Percentiles rank a stretch among this genome's conserved stretches.
Conservation (phyloP, 1,140 invertebrate species). For the Antheraea pernyi region DNA sequence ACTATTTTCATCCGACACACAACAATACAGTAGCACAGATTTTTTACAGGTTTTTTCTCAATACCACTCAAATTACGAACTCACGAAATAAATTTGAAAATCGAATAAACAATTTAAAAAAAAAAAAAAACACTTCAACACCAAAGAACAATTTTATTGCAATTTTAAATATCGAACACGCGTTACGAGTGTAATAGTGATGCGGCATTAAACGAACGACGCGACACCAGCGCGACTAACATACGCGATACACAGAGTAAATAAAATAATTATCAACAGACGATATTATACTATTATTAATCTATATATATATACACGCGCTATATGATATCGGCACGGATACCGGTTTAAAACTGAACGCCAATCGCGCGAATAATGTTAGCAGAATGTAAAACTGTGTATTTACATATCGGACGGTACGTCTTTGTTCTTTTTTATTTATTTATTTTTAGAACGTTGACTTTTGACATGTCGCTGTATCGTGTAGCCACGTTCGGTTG, state of each 20-base stretch:
- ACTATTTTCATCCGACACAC: constrained; percentile 15
- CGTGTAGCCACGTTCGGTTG: not conserved
- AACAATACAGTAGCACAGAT: constrained; percentile 4
- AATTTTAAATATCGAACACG: constrained; percentile 15
- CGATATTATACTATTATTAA: not conserved
- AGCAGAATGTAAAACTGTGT: constrained; percentile 43
- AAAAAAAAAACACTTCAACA: not conserved
- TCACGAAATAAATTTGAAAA: constrained; percentile 3
- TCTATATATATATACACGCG: not conserved
- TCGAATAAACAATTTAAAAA: constrained; percentile 11
- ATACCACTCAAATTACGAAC: not conserved
- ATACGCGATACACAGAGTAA: constrained; percentile 20
- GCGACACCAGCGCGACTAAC: not conserved
- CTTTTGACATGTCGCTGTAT: constrained; percentile 37
- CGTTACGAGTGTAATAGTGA: constrained; percentile 1
- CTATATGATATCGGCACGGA: constrained; percentile 17
- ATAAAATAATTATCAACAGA: constrained; percentile 22
- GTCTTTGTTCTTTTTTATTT: constrained; percentile 53
- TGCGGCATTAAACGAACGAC: constrained; percentile 15
- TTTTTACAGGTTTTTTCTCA: not conserved
- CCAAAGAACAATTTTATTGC: not conserved
- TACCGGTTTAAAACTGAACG: constrained; percentile 37
- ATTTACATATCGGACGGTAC: constrained; percentile 49
- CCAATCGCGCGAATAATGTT: constrained; percentile 37
- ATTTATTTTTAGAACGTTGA: constrained; percentile 38